Evolutionary conservation across 2,797 vertebrate genomes (phyloP).

Genomic region (Crax fasciolata): DNA sequence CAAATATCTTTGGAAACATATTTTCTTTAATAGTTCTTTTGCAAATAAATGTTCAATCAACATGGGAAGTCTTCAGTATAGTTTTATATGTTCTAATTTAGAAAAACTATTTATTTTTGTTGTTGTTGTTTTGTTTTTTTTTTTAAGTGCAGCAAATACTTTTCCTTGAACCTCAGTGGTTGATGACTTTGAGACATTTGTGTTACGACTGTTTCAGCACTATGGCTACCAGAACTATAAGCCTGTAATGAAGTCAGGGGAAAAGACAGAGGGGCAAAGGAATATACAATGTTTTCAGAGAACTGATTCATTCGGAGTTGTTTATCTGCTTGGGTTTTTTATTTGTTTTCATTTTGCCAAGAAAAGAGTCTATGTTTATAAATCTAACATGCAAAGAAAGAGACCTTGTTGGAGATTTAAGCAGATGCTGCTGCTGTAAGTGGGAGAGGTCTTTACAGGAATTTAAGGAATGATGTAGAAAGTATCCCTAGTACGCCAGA

Average conservation of each 20-base stretch:
- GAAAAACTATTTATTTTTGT: neutral
- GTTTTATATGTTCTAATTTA: neutral
- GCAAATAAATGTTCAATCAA: conserved; percentile 32
- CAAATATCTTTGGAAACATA: conserved; percentile 2
- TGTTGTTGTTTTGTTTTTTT: neutral
- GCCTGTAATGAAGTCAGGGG: neutral
- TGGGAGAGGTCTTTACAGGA: conserved; percentile 82
- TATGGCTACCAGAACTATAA: neutral
- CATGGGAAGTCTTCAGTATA: neutral
- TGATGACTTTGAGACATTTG: neutral
- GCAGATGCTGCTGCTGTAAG: conserved; percentile 73
- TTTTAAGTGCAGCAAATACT: neutral
- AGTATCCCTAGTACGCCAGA: conserved; percentile 78
- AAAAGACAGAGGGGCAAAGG: conserved; percentile 1
- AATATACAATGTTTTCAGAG: conserved; percentile 17
- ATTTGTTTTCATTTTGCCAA: conserved; percentile 39
- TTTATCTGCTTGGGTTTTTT: conserved; percentile 30
- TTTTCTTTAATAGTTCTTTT: conserved; percentile 8
- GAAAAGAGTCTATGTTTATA: conserved; percentile 40
- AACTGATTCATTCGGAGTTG: neutral
- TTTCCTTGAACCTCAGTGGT: neutral
- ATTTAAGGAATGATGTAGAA: conserved; percentile 86
- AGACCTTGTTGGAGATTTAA: conserved; percentile 78
- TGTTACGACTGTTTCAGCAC: neutral
- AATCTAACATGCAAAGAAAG: conserved; percentile 69